Conservation (phyloP, 2,113 vertebrate species). For the Erythrocercus mccallii region DNA sequence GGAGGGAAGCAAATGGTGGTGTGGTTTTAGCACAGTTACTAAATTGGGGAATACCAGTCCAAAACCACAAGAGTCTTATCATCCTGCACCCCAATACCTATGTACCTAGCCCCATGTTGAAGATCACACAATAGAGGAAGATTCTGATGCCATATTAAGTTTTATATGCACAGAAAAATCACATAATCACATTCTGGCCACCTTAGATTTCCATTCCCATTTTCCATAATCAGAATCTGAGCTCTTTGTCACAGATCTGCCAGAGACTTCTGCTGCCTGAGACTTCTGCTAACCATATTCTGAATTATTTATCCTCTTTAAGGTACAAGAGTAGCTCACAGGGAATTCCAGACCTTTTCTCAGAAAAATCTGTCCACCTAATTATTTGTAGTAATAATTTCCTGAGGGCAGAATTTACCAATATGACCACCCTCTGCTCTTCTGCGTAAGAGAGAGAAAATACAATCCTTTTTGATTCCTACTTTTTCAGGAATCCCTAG, state of each 20-base stretch:
- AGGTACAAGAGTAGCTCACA: background rate
- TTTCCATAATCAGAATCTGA: background rate
- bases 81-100: background rate
- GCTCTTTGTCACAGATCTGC: background rate
- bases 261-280: background rate
- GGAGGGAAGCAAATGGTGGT: background rate
- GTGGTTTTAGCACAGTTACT: background rate
- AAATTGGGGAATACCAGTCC: background rate
- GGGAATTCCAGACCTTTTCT: background rate
- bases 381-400: background rate
- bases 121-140: fast-evolving
- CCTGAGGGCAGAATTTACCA: background rate
- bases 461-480: background rate
- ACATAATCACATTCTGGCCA: fast-evolving
- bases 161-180: background rate
- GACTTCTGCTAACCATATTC: too few relatives aligned
- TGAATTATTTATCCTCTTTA: background rate
- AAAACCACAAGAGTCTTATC: background rate
- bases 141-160: background rate
- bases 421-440: background rate
- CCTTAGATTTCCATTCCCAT: background rate
- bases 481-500: background rate
- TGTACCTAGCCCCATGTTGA: fast-evolving
- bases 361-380: background rate
- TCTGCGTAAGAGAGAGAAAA: background rate